Percentiles rank a stretch among this genome's conserved stretches.
Conservation (phyloP, 2,888 invertebrate species). For the Drosophila silvestris region DNA sequence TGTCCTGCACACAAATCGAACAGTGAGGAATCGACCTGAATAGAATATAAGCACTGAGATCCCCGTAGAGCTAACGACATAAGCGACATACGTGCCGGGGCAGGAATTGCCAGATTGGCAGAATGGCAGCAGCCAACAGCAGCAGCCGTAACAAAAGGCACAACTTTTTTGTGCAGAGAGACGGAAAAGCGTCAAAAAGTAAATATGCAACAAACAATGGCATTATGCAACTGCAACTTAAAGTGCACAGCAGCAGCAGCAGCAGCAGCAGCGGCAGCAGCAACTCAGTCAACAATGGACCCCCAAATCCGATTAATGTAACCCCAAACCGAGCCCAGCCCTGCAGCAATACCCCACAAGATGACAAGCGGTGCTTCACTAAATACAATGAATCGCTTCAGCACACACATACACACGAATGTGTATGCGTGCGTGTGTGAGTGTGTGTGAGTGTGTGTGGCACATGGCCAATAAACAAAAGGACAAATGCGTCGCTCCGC, state of each 20-base stretch:
- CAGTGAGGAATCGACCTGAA: slow-evolving; percentile 35
- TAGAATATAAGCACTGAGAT: slow-evolving; percentile 46
- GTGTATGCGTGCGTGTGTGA: background rate
- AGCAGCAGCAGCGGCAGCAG: slow-evolving; percentile 14
- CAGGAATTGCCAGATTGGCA: slow-evolving; percentile 51
- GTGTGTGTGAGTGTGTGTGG: slow-evolving; percentile 12
- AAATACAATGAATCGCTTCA: slow-evolving; percentile 77
- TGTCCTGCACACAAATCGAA: slow-evolving; percentile 39
- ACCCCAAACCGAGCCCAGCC: slow-evolving; percentile 17
- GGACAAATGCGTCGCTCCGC: slow-evolving; percentile 74
- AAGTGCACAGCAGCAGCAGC: slow-evolving; percentile 47
- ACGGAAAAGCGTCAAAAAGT: slow-evolving; percentile 76
- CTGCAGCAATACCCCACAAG: slow-evolving; percentile 18
- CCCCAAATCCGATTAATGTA: slow-evolving; percentile 76
- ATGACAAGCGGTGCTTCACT: slow-evolving; percentile 56
- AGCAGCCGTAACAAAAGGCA: slow-evolving; percentile 54
- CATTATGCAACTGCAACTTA: slow-evolving; percentile 69
- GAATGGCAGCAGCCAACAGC: slow-evolving; percentile 18
- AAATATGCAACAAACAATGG: slow-evolving; percentile 80
- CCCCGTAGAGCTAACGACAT: slow-evolving; percentile 69
- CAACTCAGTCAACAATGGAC: slow-evolving; percentile 60
- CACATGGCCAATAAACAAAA: slow-evolving; percentile 74
- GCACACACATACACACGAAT: slow-evolving; percentile 19
- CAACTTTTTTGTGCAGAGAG: slow-evolving; percentile 43
- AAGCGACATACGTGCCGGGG: slow-evolving; percentile 64